Evolutionary conservation across 2,113 vertebrate species (phyloP).

Genomic region (Philantomba maxwellii): DNA sequence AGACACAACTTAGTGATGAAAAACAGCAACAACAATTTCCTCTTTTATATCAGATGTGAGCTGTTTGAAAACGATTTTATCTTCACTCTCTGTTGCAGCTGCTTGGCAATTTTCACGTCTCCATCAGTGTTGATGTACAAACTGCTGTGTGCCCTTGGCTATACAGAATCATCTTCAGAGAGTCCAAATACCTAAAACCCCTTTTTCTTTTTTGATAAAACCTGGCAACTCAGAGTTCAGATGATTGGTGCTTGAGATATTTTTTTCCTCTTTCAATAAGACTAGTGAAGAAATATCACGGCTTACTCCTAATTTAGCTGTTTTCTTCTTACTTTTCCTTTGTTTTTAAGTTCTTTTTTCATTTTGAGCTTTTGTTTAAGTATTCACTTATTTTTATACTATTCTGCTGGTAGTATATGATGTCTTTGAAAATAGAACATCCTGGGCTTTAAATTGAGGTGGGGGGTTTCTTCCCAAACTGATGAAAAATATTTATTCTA

Average conservation of each 20-base stretch:
- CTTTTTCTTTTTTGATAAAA: background rate
- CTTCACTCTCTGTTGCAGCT: conserved; percentile 53
- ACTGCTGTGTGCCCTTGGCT: conserved; percentile 81
- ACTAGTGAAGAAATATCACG: conserved; percentile 90
- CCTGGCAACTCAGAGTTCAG: conserved; percentile 55
- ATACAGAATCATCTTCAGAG: background rate
- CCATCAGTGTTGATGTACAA: conserved; percentile 83
- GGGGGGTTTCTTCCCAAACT: conserved; percentile 74
- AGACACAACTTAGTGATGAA: background rate
- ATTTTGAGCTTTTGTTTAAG: conserved; percentile 72
- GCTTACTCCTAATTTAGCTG: conserved; percentile 80
- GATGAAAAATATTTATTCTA: conserved; percentile 98
- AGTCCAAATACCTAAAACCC: background rate
- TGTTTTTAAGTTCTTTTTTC: conserved; percentile 79
- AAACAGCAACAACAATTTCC: background rate
- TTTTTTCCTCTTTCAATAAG: conserved; percentile 9
- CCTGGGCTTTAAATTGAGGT: conserved; percentile 64
- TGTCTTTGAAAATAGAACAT: conserved; percentile 77
- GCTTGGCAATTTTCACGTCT: conserved; percentile 79
- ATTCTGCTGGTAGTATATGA: conserved; percentile 61
- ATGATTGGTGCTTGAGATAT: background rate
- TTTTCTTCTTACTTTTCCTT: conserved; percentile 82
- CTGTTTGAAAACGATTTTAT: conserved; percentile 79
- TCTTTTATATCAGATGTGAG: conserved; percentile 45
- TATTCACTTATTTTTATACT: conserved; percentile 80